phyloP scores from a whole-genome alignment of 2,797 vertebrate genomes.

The Danio albolineatus region DNA sequence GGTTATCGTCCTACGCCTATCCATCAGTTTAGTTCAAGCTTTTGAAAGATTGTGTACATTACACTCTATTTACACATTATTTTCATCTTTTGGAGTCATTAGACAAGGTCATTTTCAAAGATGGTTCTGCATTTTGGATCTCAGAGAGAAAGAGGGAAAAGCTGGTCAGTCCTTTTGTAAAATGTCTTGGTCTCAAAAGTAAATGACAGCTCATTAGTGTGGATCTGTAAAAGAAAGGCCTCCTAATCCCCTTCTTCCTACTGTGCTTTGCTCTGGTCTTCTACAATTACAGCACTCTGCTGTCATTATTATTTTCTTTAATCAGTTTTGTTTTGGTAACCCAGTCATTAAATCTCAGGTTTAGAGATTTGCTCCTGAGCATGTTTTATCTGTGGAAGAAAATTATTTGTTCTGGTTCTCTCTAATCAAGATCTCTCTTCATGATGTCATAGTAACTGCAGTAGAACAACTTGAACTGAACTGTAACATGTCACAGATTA shows the following conservation, averaged over 20 bases:
- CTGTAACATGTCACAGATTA: background rate
- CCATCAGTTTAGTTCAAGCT: background rate
- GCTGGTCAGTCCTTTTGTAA: background rate
- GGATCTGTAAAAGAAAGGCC: conserved; percentile 67
- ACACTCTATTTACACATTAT: background rate
- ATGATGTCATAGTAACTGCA: background rate
- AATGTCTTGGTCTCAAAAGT: conserved; percentile 61
- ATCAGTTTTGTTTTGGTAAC: background rate
- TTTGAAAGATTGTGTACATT: background rate
- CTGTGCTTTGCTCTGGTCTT: conserved; percentile 28
- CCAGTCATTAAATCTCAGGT: background rate
- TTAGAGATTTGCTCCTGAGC: background rate
- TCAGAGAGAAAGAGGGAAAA: background rate
- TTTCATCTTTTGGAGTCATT: background rate
- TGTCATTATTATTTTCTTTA: background rate
- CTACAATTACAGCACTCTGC: background rate
- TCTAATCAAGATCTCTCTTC: background rate
- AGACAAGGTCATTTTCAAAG: background rate
- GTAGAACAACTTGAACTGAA: background rate
- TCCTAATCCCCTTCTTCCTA: conserved; percentile 68
- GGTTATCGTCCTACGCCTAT: too few relatives aligned
- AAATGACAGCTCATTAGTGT: conserved; percentile 77
- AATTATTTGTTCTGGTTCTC: background rate
- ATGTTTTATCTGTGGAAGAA: conserved; percentile 8
- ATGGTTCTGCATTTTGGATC: background rate